Conservation (phyloP, 2,113 vertebrate species). For the Neopipo cinnamomea region DNA sequence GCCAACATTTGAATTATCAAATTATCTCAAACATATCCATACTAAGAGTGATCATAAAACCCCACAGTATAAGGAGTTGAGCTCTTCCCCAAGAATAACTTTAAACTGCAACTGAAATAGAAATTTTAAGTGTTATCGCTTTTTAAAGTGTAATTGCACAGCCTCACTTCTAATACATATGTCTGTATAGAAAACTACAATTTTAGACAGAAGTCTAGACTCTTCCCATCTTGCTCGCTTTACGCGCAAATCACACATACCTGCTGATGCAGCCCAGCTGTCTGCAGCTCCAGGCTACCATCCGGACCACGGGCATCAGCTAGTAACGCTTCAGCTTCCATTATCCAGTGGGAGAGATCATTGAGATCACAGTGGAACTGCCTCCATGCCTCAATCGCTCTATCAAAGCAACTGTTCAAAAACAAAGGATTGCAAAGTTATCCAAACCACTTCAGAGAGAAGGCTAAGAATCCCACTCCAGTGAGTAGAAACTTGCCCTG, state of each 20-base stretch:
- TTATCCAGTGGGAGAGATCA: constrained; percentile 88
- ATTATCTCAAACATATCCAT: background rate
- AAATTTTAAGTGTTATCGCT: background rate
- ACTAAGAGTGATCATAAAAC: background rate
- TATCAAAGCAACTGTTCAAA: constrained; percentile 81
- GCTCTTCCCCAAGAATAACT: background rate
- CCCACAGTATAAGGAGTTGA: background rate
- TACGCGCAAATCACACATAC: constrained; percentile 60
- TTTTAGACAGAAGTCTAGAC: background rate
- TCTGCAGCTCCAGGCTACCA: constrained; percentile 79
- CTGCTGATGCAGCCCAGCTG: constrained; percentile 80
- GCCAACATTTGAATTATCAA: background rate
- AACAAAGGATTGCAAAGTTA: background rate
- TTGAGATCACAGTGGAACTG: constrained; percentile 90
- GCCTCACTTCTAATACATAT: background rate
- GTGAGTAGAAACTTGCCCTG: background rate
- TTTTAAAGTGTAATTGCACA: background rate
- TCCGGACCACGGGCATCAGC: constrained; percentile 70
- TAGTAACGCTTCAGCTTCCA: constrained; percentile 81
- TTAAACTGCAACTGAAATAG: background rate
- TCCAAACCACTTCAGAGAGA: rapidly evolving
- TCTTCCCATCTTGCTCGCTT: background rate
- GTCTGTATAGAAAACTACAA: background rate
- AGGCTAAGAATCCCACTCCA: background rate
- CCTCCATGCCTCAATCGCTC: constrained; percentile 85